These are phyloP conservation scores for Macaria notata DNA, from an alignment of 2,888 invertebrate genomes.

Conservation along the genomic window DNA sequence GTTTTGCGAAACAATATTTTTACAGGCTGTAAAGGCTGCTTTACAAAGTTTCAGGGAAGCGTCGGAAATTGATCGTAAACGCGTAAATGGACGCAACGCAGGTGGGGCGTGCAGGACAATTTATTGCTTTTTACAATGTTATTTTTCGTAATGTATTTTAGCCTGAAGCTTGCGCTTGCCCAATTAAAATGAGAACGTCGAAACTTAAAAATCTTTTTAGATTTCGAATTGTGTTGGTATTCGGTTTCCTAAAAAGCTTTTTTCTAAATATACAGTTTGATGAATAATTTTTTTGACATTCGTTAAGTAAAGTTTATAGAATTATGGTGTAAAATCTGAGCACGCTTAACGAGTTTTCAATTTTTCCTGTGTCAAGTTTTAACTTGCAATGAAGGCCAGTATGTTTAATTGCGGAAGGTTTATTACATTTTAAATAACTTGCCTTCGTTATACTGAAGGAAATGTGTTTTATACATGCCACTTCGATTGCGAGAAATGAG, in stretches of 20 bases:
- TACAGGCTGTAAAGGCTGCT: constrained; percentile 4
- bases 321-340: no score
- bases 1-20: constrained; percentile 24
- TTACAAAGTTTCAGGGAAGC: constrained; percentile 13
- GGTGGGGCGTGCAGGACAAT: neutral
- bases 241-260: no score
- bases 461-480: constrained; percentile 37
- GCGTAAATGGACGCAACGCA: constrained; percentile 4
- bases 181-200: no score
- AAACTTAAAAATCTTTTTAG: no score
- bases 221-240: no score
- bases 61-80: constrained; percentile 12
- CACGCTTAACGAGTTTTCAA: constrained; percentile 8
- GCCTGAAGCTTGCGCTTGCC: no score
- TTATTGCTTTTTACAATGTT: no score
- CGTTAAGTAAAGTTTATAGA: no score
- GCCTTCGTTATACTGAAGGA: constrained; percentile 20
- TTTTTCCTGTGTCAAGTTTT: constrained; percentile 26
- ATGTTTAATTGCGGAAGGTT: constrained; percentile 39
- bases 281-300: no score
- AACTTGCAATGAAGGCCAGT: constrained; percentile 28
- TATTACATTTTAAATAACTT: constrained; percentile 33
- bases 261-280: no score
- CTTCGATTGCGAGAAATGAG: neutral
- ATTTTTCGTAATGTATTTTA: no score